Conservation (phyloP, 1,140 invertebrate species). For the Cheumatopsyche charites region DNA sequence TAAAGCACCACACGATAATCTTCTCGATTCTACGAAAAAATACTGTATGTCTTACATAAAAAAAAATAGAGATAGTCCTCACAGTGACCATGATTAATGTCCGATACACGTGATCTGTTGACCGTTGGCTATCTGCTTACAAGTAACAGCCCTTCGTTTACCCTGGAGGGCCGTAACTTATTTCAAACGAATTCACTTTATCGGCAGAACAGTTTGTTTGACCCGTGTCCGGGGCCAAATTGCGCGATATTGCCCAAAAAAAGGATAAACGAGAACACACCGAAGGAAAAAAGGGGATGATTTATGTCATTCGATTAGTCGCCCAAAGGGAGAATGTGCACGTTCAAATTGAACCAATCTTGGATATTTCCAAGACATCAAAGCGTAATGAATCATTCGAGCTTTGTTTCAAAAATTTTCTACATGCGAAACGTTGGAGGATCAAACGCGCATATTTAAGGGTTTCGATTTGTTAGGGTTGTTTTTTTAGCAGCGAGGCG, state of each 20-base stretch:
- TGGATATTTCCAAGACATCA: not conserved
- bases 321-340: not conserved
- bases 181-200: constrained; percentile 49
- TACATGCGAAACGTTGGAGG: too few species aligned
- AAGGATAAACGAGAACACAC: not conserved
- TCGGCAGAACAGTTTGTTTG: constrained; percentile 39
- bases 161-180: constrained; percentile 46
- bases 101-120: constrained; percentile 41
- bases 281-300: constrained; percentile 35
- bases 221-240: constrained; percentile 45
- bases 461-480: too few species aligned
- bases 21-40: too few species aligned
- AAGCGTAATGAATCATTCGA: not conserved
- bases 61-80: too few species aligned
- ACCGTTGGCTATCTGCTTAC: constrained; percentile 37
- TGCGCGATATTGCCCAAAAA: constrained; percentile 40
- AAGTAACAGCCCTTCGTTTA: constrained; percentile 37
- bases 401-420: not conserved
- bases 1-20: too few species aligned
- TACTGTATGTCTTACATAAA: too few species aligned
- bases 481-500: constrained; percentile 26
- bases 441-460: constrained; percentile 38
- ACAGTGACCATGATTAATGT: constrained; percentile 43
- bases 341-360: not conserved
- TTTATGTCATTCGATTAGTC: constrained; percentile 43